Evolutionary conservation across 2,797 vertebrate genomes (phyloP).

Genomic region (Avahi laniger): DNA sequence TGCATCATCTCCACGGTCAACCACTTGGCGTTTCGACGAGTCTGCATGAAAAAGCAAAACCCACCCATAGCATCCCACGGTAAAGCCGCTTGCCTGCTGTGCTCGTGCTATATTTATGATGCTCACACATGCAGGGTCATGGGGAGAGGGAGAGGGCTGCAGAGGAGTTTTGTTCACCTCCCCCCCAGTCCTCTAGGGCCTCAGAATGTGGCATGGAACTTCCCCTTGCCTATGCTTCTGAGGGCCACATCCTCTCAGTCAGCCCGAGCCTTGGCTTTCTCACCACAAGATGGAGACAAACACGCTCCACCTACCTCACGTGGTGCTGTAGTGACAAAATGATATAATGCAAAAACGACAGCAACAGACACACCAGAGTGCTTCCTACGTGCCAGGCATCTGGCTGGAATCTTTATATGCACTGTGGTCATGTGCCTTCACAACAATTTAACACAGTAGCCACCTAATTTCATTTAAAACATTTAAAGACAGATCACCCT

Average conservation of each 20-base stretch:
- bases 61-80: not conserved
- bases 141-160: not conserved
- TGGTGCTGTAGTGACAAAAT: not conserved
- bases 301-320: not conserved
- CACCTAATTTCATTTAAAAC: not conserved
- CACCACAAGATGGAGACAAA: not conserved
- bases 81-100: not conserved
- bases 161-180: not conserved
- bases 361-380: not conserved
- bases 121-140: accelerated
- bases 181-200: not conserved
- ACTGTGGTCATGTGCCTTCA: not conserved
- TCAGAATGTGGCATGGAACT: not conserved
- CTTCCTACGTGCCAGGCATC: not conserved
- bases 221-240: not conserved
- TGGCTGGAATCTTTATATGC: not conserved
- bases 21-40: constrained; percentile 82
- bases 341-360: too few species aligned
- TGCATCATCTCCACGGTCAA: constrained; percentile 73
- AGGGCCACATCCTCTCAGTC: not conserved
- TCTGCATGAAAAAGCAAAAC: constrained; percentile 73
- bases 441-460: not conserved
- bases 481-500: not conserved
- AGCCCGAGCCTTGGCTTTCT: not conserved
- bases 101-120: not conserved